A percentile compares a stretch with the other conserved stretches of the same genome.
Conservation (phyloP, 2,888 invertebrate genomes). For the Acronicta alni region DNA sequence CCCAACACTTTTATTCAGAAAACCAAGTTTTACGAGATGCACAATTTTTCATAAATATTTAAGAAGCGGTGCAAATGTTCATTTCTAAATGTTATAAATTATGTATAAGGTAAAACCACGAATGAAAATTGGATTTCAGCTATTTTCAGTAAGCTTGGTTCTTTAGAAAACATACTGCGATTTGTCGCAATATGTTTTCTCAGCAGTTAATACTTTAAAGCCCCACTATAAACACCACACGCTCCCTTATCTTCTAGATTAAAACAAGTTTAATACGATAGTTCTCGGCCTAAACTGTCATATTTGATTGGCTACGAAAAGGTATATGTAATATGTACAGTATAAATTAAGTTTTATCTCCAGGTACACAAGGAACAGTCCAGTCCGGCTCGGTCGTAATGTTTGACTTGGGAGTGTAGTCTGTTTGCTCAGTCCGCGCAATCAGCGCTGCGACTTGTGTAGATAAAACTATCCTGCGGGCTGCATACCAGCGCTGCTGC, state of each 20-base stretch:
- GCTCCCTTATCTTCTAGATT: slow-evolving; percentile 18
- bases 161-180: slow-evolving; percentile 3
- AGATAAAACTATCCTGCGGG: slow-evolving; percentile 49
- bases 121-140: background rate
- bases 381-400: slow-evolving; percentile 44
- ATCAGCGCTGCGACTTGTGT: slow-evolving; percentile 67
- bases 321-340: slow-evolving; percentile 35
- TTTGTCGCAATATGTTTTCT: too few species aligned
- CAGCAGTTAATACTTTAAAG: slow-evolving; percentile 23
- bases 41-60: slow-evolving; percentile 1
- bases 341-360: slow-evolving; percentile 59
- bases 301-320: slow-evolving; percentile 49
- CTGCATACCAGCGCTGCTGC: slow-evolving; percentile 34
- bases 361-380: slow-evolving; percentile 55
- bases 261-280: slow-evolving; percentile 25
- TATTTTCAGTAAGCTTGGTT: background rate
- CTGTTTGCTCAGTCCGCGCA: slow-evolving; percentile 75
- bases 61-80: background rate
- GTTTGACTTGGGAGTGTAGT: slow-evolving; percentile 72
- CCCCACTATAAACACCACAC: slow-evolving; percentile 1
- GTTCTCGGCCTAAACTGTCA: slow-evolving; percentile 29
- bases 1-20: background rate
- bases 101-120: slow-evolving; percentile 2
- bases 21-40: background rate
- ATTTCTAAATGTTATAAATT: background rate